Evolutionary conservation across 2,797 vertebrate species (phyloP).

Genomic region (Enteromius trimaculatus): DNA sequence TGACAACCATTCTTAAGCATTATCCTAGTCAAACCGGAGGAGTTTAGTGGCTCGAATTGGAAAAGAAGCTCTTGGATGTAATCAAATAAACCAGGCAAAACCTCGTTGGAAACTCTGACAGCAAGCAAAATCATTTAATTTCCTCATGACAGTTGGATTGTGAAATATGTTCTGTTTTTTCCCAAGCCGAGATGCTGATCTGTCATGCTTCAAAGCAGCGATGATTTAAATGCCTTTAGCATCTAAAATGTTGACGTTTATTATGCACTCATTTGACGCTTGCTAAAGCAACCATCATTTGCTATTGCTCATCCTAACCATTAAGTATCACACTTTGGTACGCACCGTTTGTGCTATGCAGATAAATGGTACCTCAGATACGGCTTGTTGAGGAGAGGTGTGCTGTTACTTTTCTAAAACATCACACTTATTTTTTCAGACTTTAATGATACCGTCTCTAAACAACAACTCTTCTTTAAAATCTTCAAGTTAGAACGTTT

Average conservation of each 20-base stretch:
- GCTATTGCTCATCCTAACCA: neutral
- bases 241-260: slow-evolving; percentile 25
- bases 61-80: neutral
- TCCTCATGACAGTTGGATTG: slow-evolving; percentile 22
- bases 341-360: neutral
- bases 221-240: slow-evolving; percentile 19
- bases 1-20: slow-evolving; percentile 18
- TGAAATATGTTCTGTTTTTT: slow-evolving; percentile 18
- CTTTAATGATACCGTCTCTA: neutral
- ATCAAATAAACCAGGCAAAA: slow-evolving; percentile 23
- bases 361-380: neutral
- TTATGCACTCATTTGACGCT: slow-evolving; percentile 15
- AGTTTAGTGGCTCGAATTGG: neutral
- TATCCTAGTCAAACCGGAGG: slow-evolving; percentile 2
- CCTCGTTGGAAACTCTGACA: slow-evolving; percentile 5
- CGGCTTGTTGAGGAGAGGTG: neutral
- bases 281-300: slow-evolving; percentile 26
- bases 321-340: slow-evolving; percentile 7
- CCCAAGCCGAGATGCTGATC: neutral
- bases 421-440: neutral
- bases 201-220: slow-evolving; percentile 9
- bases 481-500: neutral
- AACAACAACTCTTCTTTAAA: neutral
- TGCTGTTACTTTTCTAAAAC: neutral
- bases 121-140: slow-evolving; percentile 16